Base-by-base conservation (phyloP, 2,113 vertebrate genomes). In the Menidia beryllina region DNA sequence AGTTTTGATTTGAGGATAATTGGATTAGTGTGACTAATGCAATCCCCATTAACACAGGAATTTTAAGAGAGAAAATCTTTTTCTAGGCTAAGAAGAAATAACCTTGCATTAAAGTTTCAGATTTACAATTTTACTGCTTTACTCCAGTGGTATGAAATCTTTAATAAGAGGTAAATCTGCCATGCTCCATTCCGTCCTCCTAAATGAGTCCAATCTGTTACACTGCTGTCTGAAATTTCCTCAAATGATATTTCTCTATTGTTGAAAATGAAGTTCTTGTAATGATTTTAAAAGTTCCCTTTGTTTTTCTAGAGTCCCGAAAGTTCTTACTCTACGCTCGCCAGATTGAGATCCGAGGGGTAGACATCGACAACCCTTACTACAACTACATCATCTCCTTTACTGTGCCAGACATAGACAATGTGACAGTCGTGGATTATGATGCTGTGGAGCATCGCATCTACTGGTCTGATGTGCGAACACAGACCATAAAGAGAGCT, bases 371-470 rank as follows among this genome's bases (percentile, higher is more conserved):
- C 30, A 97, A 96, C 82, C 97, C 98, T 2, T 98, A 99, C 91
- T 99, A 98, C 92, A 99, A 98, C 90, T 98, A 98, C 90, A 99
- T 99, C 90, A 99, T 99, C 92, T 99, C 98, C 78, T 99, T 99
- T 93, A 99, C 97, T 0, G 96, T 99, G 83, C 98, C 97, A 0
- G 98, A 98, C 83, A 98, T 99, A 0, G 98, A 99, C 88, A 99
- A 99, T 0, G 98, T 98, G 75, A 98, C 98, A 0, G 97, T 95
- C 68, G 95, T 99, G 77, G 98, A 99, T 88, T 99, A 96, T 0
- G 97, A 99, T 0, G 96, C 97, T 0, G 43, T 94, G 1, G 97
- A 99, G 91, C 95, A 97, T 77, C 95, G 98, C 1, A 97, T 99
- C 72, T 99, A 99, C 90, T 99, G 98, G 98, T 98, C 98, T 0